Conservation (phyloP, 2,797 vertebrate species). For the Myotis myotis region DNA sequence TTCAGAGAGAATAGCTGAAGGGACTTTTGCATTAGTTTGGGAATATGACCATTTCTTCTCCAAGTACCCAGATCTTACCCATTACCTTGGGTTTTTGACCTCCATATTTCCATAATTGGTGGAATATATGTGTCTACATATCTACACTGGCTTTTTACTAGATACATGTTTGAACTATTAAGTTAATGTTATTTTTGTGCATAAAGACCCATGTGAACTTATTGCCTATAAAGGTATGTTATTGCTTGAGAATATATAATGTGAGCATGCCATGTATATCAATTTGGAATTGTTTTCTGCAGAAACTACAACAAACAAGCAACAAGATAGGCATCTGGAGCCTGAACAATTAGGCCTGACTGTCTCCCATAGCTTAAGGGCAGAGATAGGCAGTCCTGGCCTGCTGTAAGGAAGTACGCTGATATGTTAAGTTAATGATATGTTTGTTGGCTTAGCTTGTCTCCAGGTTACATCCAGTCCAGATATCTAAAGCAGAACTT, state of each 20-base stretch:
- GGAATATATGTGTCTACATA: not conserved
- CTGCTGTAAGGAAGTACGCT: not conserved
- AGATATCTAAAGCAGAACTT: not conserved
- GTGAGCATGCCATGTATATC: not conserved
- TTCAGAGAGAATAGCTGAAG: not conserved
- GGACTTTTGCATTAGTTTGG: too few relatives aligned
- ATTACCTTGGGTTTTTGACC: too few relatives aligned
- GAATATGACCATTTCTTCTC: too few relatives aligned
- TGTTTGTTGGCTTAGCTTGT: not conserved
- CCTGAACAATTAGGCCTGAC: not conserved
- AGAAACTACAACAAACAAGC: not conserved
- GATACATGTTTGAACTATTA: not conserved
- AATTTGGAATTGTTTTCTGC: slow-evolving; percentile 5
- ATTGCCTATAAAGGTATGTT: not conserved
- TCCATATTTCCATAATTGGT: not conserved
- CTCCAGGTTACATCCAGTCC: not conserved
- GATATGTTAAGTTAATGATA: not conserved
- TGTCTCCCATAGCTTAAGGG: not conserved
- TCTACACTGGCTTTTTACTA: not conserved
- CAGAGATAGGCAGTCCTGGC: not conserved
- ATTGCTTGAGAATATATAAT: slow-evolving; percentile 34
- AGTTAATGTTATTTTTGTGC: slow-evolving; percentile 9
- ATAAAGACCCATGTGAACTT: not conserved
- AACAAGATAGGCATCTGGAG: not conserved
- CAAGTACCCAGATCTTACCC: too few relatives aligned